Conservation (phyloP, 1,140 invertebrate genomes). For the Bradysia coprophila region DNA sequence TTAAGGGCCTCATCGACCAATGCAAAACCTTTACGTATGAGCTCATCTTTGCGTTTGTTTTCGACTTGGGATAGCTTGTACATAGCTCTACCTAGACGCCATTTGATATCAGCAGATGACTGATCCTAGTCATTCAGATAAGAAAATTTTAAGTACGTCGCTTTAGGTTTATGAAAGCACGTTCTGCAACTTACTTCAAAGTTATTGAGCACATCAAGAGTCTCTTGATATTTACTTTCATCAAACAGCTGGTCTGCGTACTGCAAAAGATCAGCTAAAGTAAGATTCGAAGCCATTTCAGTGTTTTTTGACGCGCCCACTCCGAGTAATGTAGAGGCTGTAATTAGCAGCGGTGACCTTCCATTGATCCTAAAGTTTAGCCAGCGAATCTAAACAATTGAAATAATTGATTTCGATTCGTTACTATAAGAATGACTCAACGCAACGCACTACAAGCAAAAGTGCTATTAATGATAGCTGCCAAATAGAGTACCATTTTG, state of each 20-base stretch:
- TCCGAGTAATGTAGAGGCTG: no score
- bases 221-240: conserved; percentile 26
- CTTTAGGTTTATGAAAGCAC: no score
- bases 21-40: conserved; percentile 45
- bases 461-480: no score
- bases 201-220: conserved; percentile 19
- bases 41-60: conserved; percentile 29
- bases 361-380: no score
- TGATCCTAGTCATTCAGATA: conserved; percentile 26
- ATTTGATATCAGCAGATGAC: conserved; percentile 49
- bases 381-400: no score
- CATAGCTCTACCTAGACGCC: conserved; percentile 47
- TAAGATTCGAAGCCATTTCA: no score
- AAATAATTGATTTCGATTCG: no score
- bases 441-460: no score
- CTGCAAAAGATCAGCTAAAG: conserved; percentile 11
- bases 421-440: no score
- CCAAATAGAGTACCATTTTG: no score
- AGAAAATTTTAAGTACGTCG: not conserved
- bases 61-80: conserved; percentile 52
- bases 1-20: conserved; percentile 34
- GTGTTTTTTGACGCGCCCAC: no score
- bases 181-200: conserved; percentile 18
- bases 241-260: conserved; percentile 27
- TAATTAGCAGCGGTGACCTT: no score